These are phyloP conservation scores for Lepilemur septentrionalis DNA, from an alignment of 2,797 vertebrate species.

Conservation along the genomic window DNA sequence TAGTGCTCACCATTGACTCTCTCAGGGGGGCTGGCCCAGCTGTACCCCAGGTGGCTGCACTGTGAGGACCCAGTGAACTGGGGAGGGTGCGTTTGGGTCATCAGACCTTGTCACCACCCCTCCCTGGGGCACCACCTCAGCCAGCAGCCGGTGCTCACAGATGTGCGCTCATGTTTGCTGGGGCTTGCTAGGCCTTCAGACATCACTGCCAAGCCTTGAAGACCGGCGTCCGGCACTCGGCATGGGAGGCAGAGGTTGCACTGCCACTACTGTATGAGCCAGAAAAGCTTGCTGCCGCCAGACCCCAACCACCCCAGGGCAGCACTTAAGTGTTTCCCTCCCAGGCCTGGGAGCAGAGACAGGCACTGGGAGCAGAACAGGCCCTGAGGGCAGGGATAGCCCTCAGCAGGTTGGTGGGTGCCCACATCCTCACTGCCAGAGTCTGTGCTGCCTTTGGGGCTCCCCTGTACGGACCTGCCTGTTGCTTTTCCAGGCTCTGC, in stretches of 20 bases:
- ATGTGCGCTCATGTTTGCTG: rapidly evolving
- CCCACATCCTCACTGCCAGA: neutral
- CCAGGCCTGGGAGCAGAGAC: no score
- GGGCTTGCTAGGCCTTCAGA: neutral
- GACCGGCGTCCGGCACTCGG: rapidly evolving
- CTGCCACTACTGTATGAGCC: rapidly evolving
- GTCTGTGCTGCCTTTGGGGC: neutral
- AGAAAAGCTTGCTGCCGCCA: rapidly evolving
- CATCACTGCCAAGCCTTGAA: no score
- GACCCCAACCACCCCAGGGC: rapidly evolving
- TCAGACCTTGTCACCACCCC: neutral
- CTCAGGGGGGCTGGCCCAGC: no score
- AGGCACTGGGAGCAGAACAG: no score
- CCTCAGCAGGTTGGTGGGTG: no score
- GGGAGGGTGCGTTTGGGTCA: neutral
- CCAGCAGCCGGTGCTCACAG: neutral
- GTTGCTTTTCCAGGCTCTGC: neutral
- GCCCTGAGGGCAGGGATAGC: neutral
- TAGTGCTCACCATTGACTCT: neutral
- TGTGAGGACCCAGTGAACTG: neutral
- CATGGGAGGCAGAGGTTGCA: neutral
- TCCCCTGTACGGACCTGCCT: neutral
- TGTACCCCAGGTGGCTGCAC: neutral
- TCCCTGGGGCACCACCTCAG: neutral
- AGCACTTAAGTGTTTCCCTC: neutral